Evolutionary conservation across 1,140 invertebrate genomes (phyloP).

Genomic region (Druon quercuslanigerum): DNA sequence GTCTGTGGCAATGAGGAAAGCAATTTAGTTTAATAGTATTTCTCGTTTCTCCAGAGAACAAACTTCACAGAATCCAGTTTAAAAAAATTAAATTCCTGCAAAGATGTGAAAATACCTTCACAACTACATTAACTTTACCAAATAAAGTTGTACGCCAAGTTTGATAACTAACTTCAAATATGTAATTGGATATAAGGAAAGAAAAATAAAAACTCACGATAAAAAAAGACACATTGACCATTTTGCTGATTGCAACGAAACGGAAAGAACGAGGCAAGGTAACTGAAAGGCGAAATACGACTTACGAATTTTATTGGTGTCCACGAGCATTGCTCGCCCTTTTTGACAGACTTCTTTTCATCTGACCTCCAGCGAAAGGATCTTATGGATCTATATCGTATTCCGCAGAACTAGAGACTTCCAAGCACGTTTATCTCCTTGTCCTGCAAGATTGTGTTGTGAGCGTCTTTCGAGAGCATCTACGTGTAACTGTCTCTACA

Average conservation of each 20-base stretch:
- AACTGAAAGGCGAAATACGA: conserved; percentile 11
- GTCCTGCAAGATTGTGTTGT: conserved; percentile 13
- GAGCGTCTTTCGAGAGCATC: conserved; percentile 21
- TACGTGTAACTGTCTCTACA: conserved; percentile 20
- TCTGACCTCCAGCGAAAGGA: conserved; percentile 12
- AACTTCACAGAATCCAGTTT: too few species aligned
- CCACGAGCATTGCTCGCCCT: conserved; percentile 1
- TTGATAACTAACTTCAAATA: too few species aligned
- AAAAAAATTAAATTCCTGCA: too few species aligned
- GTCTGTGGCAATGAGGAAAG: too few species aligned
- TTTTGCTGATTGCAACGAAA: conserved; percentile 16
- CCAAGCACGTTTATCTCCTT: conserved; percentile 18
- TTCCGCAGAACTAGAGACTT: neutral
- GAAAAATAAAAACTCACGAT: neutral
- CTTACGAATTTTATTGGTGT: conserved; percentile 6
- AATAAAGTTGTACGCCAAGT: too few species aligned
- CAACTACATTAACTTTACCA: too few species aligned
- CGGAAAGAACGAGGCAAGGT: conserved; percentile 1
- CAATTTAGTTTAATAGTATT: too few species aligned
- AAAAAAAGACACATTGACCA: neutral
- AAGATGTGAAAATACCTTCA: too few species aligned
- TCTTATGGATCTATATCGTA: neutral
- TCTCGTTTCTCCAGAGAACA: too few species aligned
- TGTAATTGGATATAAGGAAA: neutral
- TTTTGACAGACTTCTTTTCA: conserved; percentile 26